Base-by-base conservation (phyloP, 2,113 vertebrate species). In the Thinocorus orbignyianus region DNA sequence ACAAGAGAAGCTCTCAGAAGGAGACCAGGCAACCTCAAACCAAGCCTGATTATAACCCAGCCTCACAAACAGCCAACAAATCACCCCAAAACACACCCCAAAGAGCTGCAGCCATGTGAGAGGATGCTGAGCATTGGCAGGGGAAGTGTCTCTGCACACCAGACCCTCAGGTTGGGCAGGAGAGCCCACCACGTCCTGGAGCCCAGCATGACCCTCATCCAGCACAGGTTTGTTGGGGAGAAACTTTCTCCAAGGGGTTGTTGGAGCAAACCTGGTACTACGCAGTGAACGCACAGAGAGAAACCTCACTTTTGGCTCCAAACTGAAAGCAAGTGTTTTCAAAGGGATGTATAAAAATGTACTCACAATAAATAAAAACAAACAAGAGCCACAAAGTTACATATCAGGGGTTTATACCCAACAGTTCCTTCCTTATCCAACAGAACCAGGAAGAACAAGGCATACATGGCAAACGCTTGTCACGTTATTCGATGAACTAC, bases 201-300 rank as follows among this genome's bases (percentile, higher is more conserved):
- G 11, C 22, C 17, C 51, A 58, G 25, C 20, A 41, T 25, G 23
- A 10, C 13, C 66, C 39, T 37, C 62, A 35, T 2, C 3, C 42
- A 81, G 33, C n/a, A 49, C 7, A 77, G 24, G 24, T 30, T 14
- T 3, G 5, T 25, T 23, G 7, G 17, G 22, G 26, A 14, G 26
- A 14, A 88, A 41, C 9, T 5, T 80, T 30, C 51, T 30, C 18
- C 1, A n/a, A 11, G 13, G 3, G 8, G 3, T 31, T 65, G 30
- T 12, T 0, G 3, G 7, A 6, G 28, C 6, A 82, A 8, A n/a
- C 33, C 37, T 51, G 23, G 6, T 24, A 4, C 3, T 28, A 10
- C 7, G 7, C 24, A 51, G 19, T 11, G 23, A 80, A 41, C 0
- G 2, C 48, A 71, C 20, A 28, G 0, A 60, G 3, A 48, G 31